Conservation (phyloP, 2,113 vertebrate species). For the Archilochus colubris region DNA sequence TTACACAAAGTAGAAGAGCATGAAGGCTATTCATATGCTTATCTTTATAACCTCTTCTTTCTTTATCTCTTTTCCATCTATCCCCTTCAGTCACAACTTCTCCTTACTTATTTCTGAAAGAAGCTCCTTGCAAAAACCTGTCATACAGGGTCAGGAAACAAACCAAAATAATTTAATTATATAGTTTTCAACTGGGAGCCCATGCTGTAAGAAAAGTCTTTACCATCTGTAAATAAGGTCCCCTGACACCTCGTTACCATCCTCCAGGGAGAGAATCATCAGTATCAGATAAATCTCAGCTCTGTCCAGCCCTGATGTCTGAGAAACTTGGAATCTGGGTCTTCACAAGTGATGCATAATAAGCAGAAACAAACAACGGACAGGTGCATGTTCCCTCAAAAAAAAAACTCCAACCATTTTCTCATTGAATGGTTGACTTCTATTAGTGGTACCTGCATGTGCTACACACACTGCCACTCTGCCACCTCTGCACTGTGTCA, state of each 20-base stretch:
- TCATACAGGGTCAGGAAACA: background rate
- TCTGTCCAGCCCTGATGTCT: background rate
- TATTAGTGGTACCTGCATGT: background rate
- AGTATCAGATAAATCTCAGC: background rate
- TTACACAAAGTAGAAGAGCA: background rate
- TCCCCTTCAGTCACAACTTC: background rate
- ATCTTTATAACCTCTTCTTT: background rate
- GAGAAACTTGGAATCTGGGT: background rate
- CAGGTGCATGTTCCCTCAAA: background rate
- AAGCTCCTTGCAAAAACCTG: background rate
- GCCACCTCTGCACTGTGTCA: background rate
- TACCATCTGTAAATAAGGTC: background rate
- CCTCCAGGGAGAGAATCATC: background rate
- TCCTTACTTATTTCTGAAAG: background rate
- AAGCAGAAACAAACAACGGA: background rate
- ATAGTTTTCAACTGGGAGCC: background rate
- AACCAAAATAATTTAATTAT: background rate
- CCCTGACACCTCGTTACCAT: background rate
- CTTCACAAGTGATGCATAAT: background rate
- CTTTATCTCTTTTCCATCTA: background rate
- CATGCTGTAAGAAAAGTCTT: conserved; percentile 7
- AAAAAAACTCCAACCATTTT: background rate
- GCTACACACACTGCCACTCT: background rate
- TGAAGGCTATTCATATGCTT: background rate
- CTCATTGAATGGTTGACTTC: background rate